Evolutionary conservation across 2,888 invertebrate species (phyloP), one percentile per base, ranked within the genome.

Genomic region (Liopterus haemorrhoidalis): DNA sequence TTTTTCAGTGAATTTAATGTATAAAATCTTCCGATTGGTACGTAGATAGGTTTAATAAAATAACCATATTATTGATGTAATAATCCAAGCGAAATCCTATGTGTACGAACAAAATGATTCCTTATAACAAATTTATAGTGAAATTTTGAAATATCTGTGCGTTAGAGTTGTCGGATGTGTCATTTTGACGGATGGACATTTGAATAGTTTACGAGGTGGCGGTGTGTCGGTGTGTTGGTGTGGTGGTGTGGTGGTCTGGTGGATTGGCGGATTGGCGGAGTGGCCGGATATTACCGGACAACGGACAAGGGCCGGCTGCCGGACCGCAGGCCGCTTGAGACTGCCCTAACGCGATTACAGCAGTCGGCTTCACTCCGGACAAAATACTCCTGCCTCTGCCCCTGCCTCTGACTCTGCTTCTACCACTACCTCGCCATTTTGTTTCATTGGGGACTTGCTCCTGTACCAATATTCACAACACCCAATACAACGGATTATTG

Each of bases 131-230:
- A 44, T 44, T 44, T 44, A 44, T 31, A 31, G 14, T 37, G 43
- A 37, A 44, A 44, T 44, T 44, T 44, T 44, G 43, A 44, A 44
- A 44, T 44, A 44, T 44, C 43, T 38, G 43, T 37, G 43, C 30
- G 43, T 37, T 15, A 18, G 33, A 14, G 16, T 33, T 33, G 18
- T 15, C 14, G 16, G 18, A 31, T 20, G 39, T 54, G 57, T 55
- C 56, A 55, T 52, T 50, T 47, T 56, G 55, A 56, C 54, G 56
- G 56, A 56, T 56, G 56, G 54, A 54, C 55, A 55, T 54, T 54
- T 54, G 52, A 55, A 57, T 54, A 56, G 53, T 55, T 55, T 53
- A 55, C 51, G 55, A 55, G 55, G 43, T 49, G 46, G 48, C 48
- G 49, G 53, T 54, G 49, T 49, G 37, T 41, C 49, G 50, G 41